Base-by-base conservation (phyloP, 2,113 vertebrate genomes). In the Pipra filicauda region DNA sequence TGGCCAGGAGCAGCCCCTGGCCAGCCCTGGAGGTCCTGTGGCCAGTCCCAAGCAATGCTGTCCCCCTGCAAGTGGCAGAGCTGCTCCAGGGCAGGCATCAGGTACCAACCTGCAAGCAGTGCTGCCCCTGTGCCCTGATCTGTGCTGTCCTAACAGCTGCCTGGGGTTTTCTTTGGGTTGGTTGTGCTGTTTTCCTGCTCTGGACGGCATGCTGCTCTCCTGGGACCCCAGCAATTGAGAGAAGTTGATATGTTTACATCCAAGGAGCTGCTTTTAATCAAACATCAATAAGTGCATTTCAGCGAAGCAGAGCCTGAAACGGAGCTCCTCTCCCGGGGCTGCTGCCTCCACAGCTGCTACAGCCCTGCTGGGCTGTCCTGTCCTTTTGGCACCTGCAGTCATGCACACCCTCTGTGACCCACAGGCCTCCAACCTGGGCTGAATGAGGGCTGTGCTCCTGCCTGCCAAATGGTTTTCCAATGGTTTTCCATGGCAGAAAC, bases 191-290 rank as follows among this genome's bases (percentile, higher is more conserved):
- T 85, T 85, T 64, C 55, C 64, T 4, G 14, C 86, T 69, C 89
- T 16, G 94, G 94, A 75, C 93, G 23, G 69, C 37, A 13, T 44
- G 57, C 77, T 0, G 15, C 84, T 88, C 96, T 83, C 94, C n/a
- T 17, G 96, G 87, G 95, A 95, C 65, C 46, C 62, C 3, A 4
- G 91, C 93, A 81, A 82, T 81, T 75, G 93, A 92, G 91, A 78
- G 89, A 44, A 79, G 95, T 82, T 88, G 94, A 69, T 93, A 49
- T 85, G 96, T 95, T 97, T 96, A 89, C 95, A 95, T 95, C 91
- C 62, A 72, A 89, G 89, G 93, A 91, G 91, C 91, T 85, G 93
- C 94, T 94, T 93, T 96, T 96, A 97, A 95, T 97, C 96, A 94
- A 95, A 95, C 89, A 91, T 95, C 96, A 94, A 94, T 95, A 95